Conservation (phyloP, 2,888 invertebrate genomes). For the Palloptera scutellata region DNA sequence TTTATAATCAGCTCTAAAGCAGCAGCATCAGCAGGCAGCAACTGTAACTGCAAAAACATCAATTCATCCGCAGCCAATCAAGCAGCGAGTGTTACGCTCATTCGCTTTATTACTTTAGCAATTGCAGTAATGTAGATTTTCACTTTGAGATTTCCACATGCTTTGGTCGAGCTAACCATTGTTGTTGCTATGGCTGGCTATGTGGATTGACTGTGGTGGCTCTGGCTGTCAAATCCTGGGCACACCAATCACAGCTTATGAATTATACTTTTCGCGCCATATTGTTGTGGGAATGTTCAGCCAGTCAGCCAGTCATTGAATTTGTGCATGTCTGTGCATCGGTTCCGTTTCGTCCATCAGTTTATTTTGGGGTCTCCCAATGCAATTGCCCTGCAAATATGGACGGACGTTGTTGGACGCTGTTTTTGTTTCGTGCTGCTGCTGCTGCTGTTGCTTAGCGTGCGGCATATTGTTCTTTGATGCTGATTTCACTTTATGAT, state of each 20-base stretch:
- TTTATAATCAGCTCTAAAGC: background rate
- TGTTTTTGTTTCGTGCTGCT: slow-evolving; percentile 33
- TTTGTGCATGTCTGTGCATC: background rate
- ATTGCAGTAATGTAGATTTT: slow-evolving; percentile 11
- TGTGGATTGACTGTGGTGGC: background rate
- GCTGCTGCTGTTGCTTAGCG: slow-evolving; percentile 13
- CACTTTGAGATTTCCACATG: slow-evolving; percentile 5
- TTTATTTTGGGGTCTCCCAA: too few relatives aligned
- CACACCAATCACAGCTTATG: slow-evolving; percentile 47
- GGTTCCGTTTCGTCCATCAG: background rate
- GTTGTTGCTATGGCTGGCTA: background rate
- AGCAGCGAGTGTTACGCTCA: slow-evolving; percentile 19
- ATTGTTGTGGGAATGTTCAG: slow-evolving; percentile 55
- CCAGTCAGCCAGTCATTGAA: background rate
- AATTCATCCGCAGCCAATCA: slow-evolving; percentile 34
- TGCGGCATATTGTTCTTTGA: slow-evolving; percentile 35
- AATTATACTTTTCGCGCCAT: slow-evolving; percentile 52
- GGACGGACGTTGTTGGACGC: slow-evolving; percentile 40
- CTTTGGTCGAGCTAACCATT: background rate
- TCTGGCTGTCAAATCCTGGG: slow-evolving; percentile 2
- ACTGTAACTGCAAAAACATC: background rate
- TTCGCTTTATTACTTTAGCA: slow-evolving; percentile 22
- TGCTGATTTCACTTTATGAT: slow-evolving; percentile 52
- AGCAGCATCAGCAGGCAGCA: slow-evolving; percentile 10
- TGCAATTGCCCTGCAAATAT: background rate